Conservation (phyloP, 2,888 invertebrate species). For the Lathronympha strigana region DNA sequence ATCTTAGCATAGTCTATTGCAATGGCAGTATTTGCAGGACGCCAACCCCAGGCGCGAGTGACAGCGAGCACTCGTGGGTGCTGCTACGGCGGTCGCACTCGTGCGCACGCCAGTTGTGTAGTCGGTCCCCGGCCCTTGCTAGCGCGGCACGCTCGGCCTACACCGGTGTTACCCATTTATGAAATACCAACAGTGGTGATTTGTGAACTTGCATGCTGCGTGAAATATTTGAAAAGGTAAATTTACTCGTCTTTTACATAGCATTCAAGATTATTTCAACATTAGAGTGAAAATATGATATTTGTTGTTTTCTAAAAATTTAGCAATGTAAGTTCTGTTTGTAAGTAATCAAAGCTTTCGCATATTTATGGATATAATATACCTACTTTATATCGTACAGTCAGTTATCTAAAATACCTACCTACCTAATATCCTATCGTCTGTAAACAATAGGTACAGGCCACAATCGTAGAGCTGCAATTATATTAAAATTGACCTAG, state of each 20-base stretch:
- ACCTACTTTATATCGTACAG: not conserved
- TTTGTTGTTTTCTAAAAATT: not conserved
- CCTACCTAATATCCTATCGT: too few species aligned
- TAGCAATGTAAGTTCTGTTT: not conserved
- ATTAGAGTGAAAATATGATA: not conserved
- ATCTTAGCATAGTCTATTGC: too few species aligned
- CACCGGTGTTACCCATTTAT: not conserved
- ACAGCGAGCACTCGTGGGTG: slow-evolving; percentile 10
- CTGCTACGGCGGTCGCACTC: not conserved
- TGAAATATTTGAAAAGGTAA: slow-evolving; percentile 8
- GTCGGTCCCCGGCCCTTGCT: slow-evolving; percentile 25
- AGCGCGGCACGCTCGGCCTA: slow-evolving; percentile 27
- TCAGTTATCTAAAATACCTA: too few species aligned
- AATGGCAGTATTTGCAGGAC: not conserved
- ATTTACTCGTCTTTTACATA: not conserved
- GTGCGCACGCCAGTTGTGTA: slow-evolving; percentile 1
- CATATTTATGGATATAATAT: not conserved
- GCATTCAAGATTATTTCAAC: not conserved
- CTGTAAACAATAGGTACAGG: slow-evolving; percentile 3
- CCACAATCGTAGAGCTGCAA: not conserved
- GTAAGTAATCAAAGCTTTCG: not conserved
- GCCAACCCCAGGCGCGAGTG: slow-evolving; percentile 18
- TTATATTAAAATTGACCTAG: slow-evolving; percentile 17
- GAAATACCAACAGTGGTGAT: slow-evolving; percentile 1
- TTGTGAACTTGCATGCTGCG: slow-evolving; percentile 7